These are phyloP conservation scores for Globia sparganii DNA, from an alignment of 2,888 invertebrate genomes.

Conservation along the genomic window DNA sequence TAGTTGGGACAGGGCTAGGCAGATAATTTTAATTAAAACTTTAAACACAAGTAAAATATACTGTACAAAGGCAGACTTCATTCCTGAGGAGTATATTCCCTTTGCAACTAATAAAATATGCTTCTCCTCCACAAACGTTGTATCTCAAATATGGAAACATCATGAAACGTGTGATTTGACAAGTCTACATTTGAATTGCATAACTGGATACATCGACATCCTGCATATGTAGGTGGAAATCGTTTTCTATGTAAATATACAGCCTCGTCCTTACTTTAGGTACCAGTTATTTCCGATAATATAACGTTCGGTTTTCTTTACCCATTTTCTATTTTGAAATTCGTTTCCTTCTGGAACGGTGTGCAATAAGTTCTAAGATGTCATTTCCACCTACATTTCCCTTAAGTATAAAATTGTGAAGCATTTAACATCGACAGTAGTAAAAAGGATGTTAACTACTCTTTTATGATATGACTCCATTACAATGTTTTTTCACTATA, in stretches of 20 bases:
- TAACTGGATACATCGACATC: constrained; percentile 3
- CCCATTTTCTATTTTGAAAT: neutral
- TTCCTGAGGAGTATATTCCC: neutral
- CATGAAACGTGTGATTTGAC: neutral
- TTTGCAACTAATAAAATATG: neutral
- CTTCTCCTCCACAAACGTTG: neutral
- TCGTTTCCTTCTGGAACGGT: neutral
- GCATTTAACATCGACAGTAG: neutral
- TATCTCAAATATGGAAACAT: neutral
- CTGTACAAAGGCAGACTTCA: neutral
- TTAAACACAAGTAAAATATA: neutral
- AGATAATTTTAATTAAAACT: neutral
- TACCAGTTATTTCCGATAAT: constrained; percentile 14
- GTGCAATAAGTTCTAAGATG: neutral
- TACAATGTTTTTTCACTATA: neutral
- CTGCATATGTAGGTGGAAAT: constrained; percentile 19
- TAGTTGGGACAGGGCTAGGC: too few relatives aligned
- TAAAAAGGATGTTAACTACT: neutral
- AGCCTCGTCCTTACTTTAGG: constrained; percentile 2
- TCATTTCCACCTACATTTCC: neutral
- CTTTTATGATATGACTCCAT: neutral
- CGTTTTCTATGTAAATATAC: constrained; percentile 38
- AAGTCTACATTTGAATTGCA: constrained; percentile 27
- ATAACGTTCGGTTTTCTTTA: neutral
- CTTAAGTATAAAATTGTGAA: neutral